phyloP scores from a whole-genome alignment of 2,113 vertebrate genomes.

The Hydropotes inermis region DNA sequence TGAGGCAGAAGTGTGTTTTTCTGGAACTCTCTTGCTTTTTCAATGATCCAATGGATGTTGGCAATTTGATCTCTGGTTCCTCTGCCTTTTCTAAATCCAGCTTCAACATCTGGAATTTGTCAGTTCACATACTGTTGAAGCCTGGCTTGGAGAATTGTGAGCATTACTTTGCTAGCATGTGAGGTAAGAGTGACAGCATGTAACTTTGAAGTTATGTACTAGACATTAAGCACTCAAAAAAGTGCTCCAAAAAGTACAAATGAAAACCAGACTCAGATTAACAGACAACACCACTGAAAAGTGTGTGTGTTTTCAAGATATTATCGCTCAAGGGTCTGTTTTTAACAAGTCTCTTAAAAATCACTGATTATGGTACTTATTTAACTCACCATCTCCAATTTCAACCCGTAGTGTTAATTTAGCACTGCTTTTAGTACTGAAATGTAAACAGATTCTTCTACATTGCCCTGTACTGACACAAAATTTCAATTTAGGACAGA shows the following conservation, averaged over 20 bases:
- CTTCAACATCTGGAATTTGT: background rate
- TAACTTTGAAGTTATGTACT: background rate
- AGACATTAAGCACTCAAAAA: background rate
- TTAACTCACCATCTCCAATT: background rate
- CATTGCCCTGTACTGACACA: background rate
- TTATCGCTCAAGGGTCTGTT: background rate
- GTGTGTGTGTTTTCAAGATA: background rate
- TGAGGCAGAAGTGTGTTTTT: background rate
- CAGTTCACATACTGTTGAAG: background rate
- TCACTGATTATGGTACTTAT: background rate
- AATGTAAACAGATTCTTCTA: background rate
- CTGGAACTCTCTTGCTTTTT: background rate
- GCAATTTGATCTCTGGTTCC: background rate
- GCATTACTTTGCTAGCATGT: background rate
- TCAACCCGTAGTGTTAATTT: background rate
- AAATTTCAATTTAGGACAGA: slow-evolving; percentile 29
- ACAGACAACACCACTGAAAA: background rate
- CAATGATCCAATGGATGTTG: background rate
- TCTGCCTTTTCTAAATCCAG: background rate
- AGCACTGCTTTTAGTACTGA: background rate
- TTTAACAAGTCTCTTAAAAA: slow-evolving; percentile 21
- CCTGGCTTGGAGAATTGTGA: background rate
- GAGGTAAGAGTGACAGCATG: background rate
- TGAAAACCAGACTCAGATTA: background rate
- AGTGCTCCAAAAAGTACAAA: background rate